These are phyloP conservation scores for Hydrochoerus hydrochaeris DNA, from an alignment of 2,113 vertebrate genomes.

Conservation along the genomic window DNA sequence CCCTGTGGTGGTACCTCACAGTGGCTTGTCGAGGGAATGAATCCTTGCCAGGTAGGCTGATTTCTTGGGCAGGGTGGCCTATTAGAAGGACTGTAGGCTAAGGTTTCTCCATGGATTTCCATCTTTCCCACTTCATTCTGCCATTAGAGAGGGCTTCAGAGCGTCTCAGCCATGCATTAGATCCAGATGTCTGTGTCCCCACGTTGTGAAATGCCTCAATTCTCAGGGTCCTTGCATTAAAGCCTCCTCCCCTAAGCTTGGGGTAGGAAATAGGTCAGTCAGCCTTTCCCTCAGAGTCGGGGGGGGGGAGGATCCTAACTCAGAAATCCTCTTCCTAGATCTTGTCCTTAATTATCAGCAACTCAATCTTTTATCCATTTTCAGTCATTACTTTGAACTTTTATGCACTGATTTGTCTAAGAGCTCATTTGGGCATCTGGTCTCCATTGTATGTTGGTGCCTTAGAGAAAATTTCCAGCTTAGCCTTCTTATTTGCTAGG, in stretches of 20 bases:
- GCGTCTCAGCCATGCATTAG: not conserved
- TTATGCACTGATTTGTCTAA: not conserved
- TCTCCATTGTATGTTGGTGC: not conserved
- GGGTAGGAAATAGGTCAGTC: not conserved
- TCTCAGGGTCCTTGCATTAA: not conserved
- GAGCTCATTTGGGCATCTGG: not conserved
- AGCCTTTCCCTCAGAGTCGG: not conserved
- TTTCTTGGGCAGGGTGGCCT: not conserved
- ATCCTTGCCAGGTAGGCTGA: not conserved
- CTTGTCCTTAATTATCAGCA: not conserved
- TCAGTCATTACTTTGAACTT: not conserved
- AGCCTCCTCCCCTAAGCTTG: not conserved
- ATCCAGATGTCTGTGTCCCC: not conserved
- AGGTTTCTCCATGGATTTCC: not conserved
- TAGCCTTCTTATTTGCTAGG: not conserved
- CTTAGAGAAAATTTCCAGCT: not conserved
- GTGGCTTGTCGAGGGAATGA: not conserved
- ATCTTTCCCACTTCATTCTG: not conserved
- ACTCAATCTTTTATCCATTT: not conserved
- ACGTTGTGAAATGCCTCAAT: not conserved
- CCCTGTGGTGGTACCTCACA: not conserved
- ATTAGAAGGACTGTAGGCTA: not conserved
- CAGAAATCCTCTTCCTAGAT: constrained; percentile 9
- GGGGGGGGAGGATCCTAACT: not conserved
- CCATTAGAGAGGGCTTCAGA: not conserved